Evolutionary conservation across 2,888 invertebrate genomes (phyloP).

Genomic region (Euspilapteryx auroguttella): DNA sequence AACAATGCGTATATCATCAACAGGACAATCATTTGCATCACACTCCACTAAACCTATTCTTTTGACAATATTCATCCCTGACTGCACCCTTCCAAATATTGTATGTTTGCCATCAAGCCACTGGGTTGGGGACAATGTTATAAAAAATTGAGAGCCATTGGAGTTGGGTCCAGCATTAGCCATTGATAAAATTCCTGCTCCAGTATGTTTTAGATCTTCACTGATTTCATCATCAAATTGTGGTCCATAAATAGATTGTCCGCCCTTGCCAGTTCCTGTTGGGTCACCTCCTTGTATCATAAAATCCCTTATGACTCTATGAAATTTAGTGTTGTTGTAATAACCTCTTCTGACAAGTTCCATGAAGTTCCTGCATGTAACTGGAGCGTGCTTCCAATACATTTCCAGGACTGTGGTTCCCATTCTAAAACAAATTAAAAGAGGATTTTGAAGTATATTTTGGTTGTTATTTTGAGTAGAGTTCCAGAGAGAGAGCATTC

Average conservation of each 20-base stretch:
- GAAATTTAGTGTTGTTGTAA: conserved; percentile 95
- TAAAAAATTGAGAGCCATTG: conserved; percentile 98
- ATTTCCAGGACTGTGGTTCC: conserved; percentile 89
- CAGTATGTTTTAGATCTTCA: conserved; percentile 93
- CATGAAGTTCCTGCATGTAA: conserved; percentile 96
- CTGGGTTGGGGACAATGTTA: conserved; percentile 93
- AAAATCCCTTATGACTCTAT: conserved; percentile 91
- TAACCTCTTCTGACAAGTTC: conserved; percentile 91
- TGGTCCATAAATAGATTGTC: conserved; percentile 94
- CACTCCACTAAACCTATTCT: conserved; percentile 93
- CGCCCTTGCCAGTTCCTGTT: conserved; percentile 94
- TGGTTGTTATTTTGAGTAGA: too few species aligned
- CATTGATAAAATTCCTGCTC: conserved; percentile 90
- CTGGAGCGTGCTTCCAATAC: conserved; percentile 99
- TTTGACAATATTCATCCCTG: conserved; percentile 90
- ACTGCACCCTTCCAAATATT: conserved; percentile 89
- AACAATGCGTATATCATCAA: conserved; percentile 82
- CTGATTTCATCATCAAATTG: conserved; percentile 96
- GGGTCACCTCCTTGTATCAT: conserved; percentile 98
- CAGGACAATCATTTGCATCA: conserved; percentile 89
- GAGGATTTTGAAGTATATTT: too few species aligned
- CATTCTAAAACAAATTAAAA: conserved; percentile 74
- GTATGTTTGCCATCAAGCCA: conserved; percentile 98
- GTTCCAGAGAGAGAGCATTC: too few species aligned
- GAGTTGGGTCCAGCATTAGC: conserved; percentile 97